Evolutionary conservation across 2,797 vertebrate species (phyloP).

Genomic region (Fringilla coelebs): DNA sequence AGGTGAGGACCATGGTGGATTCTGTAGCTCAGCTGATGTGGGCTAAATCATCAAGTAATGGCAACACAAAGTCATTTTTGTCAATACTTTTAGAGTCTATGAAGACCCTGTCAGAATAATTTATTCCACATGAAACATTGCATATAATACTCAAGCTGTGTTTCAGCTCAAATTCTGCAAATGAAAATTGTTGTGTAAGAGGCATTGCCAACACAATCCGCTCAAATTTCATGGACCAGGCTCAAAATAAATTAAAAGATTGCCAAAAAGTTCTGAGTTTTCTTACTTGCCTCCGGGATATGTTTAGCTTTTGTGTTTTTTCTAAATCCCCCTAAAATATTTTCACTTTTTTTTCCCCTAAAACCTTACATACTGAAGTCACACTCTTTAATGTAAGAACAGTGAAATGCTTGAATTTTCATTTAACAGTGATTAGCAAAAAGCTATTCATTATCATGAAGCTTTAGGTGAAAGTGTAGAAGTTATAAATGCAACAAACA

Average conservation of each 20-base stretch:
- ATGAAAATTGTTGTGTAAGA: background rate
- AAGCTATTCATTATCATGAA: background rate
- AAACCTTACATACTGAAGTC: background rate
- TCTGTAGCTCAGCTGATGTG: background rate
- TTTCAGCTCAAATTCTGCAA: background rate
- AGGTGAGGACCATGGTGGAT: background rate
- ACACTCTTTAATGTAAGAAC: background rate
- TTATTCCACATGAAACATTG: background rate
- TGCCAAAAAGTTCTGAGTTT: background rate
- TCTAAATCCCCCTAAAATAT: background rate
- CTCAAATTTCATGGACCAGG: background rate
- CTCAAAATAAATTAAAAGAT: background rate
- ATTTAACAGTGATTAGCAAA: background rate
- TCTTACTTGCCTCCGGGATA: background rate
- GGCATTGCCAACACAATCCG: background rate
- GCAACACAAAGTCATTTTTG: background rate
- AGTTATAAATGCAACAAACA: background rate
- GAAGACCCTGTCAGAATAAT: background rate
- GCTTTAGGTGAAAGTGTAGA: background rate
- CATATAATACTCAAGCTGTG: background rate
- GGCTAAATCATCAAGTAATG: background rate
- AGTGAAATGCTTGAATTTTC: background rate
- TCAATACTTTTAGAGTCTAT: background rate
- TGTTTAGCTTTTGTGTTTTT: fast-evolving
- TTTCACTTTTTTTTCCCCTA: background rate